These are phyloP conservation scores for Mobula hypostoma DNA, from an alignment of 2,113 vertebrate genomes.

Conservation along the genomic window DNA sequence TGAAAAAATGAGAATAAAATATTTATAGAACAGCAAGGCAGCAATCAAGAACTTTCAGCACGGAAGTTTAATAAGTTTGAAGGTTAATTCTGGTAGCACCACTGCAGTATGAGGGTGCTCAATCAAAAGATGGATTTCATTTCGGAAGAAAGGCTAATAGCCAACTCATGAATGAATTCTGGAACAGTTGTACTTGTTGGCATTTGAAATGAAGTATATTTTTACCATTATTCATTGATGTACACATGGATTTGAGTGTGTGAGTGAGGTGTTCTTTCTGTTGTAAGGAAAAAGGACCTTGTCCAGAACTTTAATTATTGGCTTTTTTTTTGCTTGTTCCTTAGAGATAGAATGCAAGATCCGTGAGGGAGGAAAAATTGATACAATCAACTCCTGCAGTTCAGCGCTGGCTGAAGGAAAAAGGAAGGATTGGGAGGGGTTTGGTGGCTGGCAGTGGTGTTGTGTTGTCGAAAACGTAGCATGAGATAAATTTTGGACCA, in stretches of 20 bases:
- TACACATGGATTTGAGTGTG: not conserved
- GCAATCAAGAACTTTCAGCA: not conserved
- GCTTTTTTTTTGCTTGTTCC: too few relatives aligned
- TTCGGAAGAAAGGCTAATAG: not conserved
- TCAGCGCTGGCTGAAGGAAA: not conserved
- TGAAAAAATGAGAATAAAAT: not conserved
- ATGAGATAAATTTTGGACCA: too few relatives aligned
- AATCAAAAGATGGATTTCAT: not conserved
- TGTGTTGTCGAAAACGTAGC: too few relatives aligned
- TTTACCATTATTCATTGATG: not conserved
- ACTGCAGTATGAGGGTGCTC: not conserved
- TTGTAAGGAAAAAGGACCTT: too few relatives aligned
- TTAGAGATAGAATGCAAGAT: too few relatives aligned
- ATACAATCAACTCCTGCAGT: not conserved
- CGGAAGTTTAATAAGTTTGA: not conserved
- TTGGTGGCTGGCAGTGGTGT: too few relatives aligned
- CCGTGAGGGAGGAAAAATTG: too few relatives aligned
- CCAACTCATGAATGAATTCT: not conserved
- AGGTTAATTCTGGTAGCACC: not conserved
- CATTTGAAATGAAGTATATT: not conserved
- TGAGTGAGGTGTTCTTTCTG: not conserved
- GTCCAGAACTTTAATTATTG: too few relatives aligned
- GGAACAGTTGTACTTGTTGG: not conserved
- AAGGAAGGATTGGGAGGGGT: too few relatives aligned
- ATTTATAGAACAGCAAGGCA: not conserved